These are phyloP conservation scores for Epinephelus cyanopodus DNA, from an alignment of 2,113 vertebrate genomes.

Conservation along the genomic window DNA sequence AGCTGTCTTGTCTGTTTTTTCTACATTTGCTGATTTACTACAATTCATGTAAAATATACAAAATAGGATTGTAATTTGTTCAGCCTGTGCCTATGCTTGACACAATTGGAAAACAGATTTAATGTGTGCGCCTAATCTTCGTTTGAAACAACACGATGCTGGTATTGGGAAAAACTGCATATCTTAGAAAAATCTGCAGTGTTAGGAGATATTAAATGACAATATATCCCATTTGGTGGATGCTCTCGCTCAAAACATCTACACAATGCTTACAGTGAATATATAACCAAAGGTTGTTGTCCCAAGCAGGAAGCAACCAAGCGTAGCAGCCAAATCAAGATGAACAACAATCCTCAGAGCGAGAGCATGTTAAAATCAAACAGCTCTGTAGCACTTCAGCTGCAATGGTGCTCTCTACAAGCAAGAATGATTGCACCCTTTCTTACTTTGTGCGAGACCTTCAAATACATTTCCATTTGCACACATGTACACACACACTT, in stretches of 20 bases:
- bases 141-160: conserved; percentile 7
- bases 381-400: conserved; percentile 18
- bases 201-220: neutral
- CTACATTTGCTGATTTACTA: neutral
- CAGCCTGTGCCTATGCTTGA: neutral
- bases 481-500: conserved; percentile 11
- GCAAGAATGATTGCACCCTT: conserved; percentile 34
- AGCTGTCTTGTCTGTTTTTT: neutral
- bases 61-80: conserved; percentile 11
- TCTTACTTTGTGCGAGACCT: conserved; percentile 31
- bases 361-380: conserved; percentile 47
- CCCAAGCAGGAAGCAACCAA: conserved; percentile 17
- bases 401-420: conserved; percentile 6
- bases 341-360: conserved; percentile 28
- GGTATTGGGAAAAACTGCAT: neutral
- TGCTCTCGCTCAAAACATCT: conserved; percentile 18
- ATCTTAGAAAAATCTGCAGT: neutral
- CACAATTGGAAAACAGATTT: conserved; percentile 3
- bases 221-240: neutral
- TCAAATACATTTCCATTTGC: conserved; percentile 15
- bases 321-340: conserved; percentile 47
- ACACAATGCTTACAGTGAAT: conserved; percentile 10
- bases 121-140: neutral
- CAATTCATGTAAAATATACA: neutral
- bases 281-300: conserved; percentile 25